Evolutionary conservation across 2,888 invertebrate genomes (phyloP), one percentile per base, ranked within the genome.

Genomic region (Melanotus villosus): DNA sequence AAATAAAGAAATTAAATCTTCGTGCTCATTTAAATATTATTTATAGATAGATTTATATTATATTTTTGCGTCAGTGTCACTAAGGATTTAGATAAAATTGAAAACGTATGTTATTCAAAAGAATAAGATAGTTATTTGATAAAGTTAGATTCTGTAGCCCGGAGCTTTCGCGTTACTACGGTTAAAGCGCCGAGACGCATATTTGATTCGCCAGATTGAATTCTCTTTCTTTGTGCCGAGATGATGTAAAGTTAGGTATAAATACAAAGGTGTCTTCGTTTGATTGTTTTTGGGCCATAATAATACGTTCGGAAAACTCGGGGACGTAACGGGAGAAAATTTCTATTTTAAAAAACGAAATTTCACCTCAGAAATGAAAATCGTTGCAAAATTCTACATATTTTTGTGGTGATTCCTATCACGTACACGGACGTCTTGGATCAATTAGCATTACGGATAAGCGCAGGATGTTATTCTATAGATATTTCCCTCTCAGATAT

Each of bases 131-230:
- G 75, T 75, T 76, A 74, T 76, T 77, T 77, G 72, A 74, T 76
- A 76, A 76, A 73, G 76, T 76, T 74, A 77, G 72, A 72, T 75
- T 76, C 76, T 75, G 65, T 65, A 68, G 71, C 79, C 76, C 21
- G 67, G 68, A 74, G 78, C 75, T 65, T 23, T n/a, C 19, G 43
- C 71, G 67, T 67, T 73, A 73, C 72, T 57, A 67, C 68, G 72
- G 41, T 26, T 41, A 41, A 64, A 47, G 47, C 52, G 41, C 30
- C 72, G 65, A 74, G 72, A 14, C 41, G 71, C 72, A 73, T 76
- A 75, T 75, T 75, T 75, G 73, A 74, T 76, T 72, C 62, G 73
- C 72, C 74, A 76, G 75, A 78, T 77, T 77, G 78, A 77, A 76
- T 75, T 72, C 14, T 74, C 72, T 74, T 75, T 76, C 74, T 74